These are phyloP conservation scores for Proctacanthus coquilletti DNA, from an alignment of 1,140 invertebrate genomes.

Conservation along the genomic window DNA sequence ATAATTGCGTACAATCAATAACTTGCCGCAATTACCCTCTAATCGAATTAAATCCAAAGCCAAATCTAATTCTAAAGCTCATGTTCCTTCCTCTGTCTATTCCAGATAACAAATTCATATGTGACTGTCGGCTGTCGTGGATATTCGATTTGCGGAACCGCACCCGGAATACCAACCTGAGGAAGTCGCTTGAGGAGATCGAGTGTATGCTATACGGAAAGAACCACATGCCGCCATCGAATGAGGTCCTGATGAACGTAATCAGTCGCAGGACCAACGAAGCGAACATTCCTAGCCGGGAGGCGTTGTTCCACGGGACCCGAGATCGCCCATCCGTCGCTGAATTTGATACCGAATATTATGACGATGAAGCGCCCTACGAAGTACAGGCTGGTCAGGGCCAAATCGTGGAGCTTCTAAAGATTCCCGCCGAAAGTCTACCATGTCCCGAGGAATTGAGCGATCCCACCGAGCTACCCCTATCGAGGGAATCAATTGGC, in stretches of 20 bases:
- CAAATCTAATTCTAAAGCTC: no score
- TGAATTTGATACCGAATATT: conserved; percentile 4
- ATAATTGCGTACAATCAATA: no score
- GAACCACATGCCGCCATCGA: conserved; percentile 3
- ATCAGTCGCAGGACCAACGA: conserved; percentile 17
- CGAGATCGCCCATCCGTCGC: conserved; percentile 5
- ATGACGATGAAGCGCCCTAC: conserved; percentile 12
- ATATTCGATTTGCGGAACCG: conserved; percentile 55
- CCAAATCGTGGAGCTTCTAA: conserved; percentile 34
- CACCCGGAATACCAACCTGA: conserved; percentile 49
- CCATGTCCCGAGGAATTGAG: conserved; percentile 48
- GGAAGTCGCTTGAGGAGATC: conserved; percentile 45
- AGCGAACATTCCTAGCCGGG: conserved; percentile 21
- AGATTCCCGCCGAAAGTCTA: conserved; percentile 44
- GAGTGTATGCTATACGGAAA: conserved; percentile 45
- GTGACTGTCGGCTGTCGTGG: conserved; percentile 63
- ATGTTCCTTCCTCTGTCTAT: conserved; percentile 18
- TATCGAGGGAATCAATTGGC: conserved; percentile 29
- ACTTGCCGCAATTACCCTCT: no score
- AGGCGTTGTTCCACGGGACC: conserved; percentile 1
- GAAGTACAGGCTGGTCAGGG: no score
- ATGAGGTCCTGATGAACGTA: conserved; percentile 5
- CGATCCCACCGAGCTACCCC: conserved; percentile 39
- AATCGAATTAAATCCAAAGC: no score
- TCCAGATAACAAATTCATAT: conserved; percentile 61